Base-by-base conservation (phyloP, 1,140 invertebrate genomes). In the Theocolax elegans region DNA sequence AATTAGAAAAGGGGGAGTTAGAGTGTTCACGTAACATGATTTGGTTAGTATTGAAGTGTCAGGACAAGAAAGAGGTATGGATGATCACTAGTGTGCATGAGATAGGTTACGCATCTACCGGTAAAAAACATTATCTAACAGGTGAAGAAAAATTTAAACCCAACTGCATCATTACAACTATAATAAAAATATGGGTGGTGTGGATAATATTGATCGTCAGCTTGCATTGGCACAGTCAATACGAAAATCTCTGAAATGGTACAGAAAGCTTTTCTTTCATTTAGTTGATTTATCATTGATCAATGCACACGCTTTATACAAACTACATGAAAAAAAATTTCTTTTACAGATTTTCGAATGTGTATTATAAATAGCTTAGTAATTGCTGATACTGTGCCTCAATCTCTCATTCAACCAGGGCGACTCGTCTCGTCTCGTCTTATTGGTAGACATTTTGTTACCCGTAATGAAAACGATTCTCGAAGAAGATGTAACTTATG, bases 221-320 rank as follows among this genome's bases (percentile, higher is more conserved):
- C 51, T 67, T 44, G 35, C 69, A 48, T 31, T 53, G 19, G 49
- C 60, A 23, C 53, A 69, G 48, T 46, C 48, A 8, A 29, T 73
- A n/a, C 65, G 25, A 75, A 54, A 77, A 77, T 49, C 49, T 7
- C 31, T 72, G 23, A 79, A 79, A 66, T 77, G 77, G 76, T 76
- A 77, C 35, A 75, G 69, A 42, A 78, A 80, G 58, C 29, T 75
- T n/a, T 77, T 76, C 15, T 76, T 75, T 54, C 72, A 75, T 31
- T 65, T 72, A 21, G 2, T 75, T 7, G 65, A 75, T 60, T 23
- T 73, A 6, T n/a, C 25, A 42, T 19, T 68, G 7, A n/a, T 59
- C 17, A 74, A 66, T 46, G 53, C 66, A 1, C 54, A 72, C 19
- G 69, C 71, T 44, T 29, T 69, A 40, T 65, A 70, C 44, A 72